A percentile compares a stretch with the other conserved stretches of the same genome.
Conservation (phyloP, 2,113 vertebrate genomes). For the Apteryx mantelli region DNA sequence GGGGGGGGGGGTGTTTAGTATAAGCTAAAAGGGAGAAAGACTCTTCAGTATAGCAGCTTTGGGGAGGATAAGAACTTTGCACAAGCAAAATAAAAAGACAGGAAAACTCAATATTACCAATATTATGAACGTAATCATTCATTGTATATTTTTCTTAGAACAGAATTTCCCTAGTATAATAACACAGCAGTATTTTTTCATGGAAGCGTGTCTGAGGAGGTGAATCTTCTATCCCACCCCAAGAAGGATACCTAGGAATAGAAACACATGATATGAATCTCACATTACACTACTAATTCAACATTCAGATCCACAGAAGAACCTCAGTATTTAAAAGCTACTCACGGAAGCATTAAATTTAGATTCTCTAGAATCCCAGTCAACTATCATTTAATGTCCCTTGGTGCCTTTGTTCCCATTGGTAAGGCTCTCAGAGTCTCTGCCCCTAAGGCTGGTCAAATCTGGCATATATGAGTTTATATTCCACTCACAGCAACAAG, state of each 20-base stretch:
- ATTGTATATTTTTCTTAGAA: neutral
- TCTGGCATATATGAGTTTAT: neutral
- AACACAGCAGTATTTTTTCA: neutral
- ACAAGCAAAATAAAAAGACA: neutral
- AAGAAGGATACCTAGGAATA: neutral
- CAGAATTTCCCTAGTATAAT: neutral
- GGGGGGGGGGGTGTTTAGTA: neutral
- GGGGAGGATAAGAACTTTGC: neutral
- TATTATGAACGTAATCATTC: neutral
- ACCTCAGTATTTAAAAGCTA: neutral
- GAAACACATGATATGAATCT: neutral
- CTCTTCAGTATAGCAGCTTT: neutral
- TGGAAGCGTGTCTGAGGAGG: neutral
- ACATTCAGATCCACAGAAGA: neutral
- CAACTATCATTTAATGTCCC: neutral
- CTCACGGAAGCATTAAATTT: neutral
- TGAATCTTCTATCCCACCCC: neutral
- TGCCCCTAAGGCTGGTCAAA: neutral
- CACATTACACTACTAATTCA: neutral
- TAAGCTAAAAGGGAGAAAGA: neutral
- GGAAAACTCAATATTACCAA: neutral
- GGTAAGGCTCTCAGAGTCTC: neutral
- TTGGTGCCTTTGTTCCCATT: neutral
- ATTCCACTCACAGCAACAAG: neutral
- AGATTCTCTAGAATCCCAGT: neutral